Percentiles rank a stretch among this genome's conserved stretches.
These are phyloP conservation scores for Tamias sibiricus DNA, from an alignment of 2,113 vertebrate genomes.

Conservation along the genomic window DNA sequence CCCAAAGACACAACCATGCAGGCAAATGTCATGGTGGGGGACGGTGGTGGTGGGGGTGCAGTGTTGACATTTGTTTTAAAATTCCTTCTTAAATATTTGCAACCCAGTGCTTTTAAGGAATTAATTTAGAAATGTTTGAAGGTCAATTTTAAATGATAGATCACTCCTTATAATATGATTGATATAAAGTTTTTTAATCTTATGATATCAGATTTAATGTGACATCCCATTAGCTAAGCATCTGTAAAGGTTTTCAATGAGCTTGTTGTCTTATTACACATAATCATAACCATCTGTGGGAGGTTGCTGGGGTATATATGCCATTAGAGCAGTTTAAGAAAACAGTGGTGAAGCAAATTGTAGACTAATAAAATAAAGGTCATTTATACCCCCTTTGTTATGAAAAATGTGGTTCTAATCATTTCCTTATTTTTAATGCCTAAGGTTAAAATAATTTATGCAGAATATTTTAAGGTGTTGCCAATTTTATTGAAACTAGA, in stretches of 20 bases:
- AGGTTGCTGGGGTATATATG: constrained; percentile 84
- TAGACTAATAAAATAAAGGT: constrained; percentile 89
- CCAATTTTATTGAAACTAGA: constrained; percentile 72
- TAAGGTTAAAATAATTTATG: constrained; percentile 65
- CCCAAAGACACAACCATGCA: background rate
- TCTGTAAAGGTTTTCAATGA: constrained; percentile 86
- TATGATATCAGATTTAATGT: constrained; percentile 81
- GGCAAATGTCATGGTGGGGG: constrained; percentile 57
- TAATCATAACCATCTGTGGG: constrained; percentile 91
- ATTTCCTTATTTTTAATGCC: constrained; percentile 84
- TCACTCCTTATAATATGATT: constrained; percentile 67
- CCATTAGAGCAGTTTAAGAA: constrained; percentile 84
- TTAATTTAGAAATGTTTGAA: constrained; percentile 49
- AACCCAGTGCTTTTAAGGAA: constrained; percentile 20
- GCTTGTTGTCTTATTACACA: constrained; percentile 83
- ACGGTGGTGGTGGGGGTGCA: constrained; percentile 35
- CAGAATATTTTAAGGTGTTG: constrained; percentile 49
- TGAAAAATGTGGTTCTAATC: constrained; percentile 87
- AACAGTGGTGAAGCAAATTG: constrained; percentile 91
- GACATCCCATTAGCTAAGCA: constrained; percentile 85
- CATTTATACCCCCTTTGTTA: constrained; percentile 85
- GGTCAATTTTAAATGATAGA: constrained; percentile 71
- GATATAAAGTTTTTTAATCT: constrained; percentile 79
- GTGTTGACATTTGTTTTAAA: constrained; percentile 48
- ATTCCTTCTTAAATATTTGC: background rate